phyloP scores from a whole-genome alignment of 1,140 invertebrate species.

The Tetramorium alpestre region DNA sequence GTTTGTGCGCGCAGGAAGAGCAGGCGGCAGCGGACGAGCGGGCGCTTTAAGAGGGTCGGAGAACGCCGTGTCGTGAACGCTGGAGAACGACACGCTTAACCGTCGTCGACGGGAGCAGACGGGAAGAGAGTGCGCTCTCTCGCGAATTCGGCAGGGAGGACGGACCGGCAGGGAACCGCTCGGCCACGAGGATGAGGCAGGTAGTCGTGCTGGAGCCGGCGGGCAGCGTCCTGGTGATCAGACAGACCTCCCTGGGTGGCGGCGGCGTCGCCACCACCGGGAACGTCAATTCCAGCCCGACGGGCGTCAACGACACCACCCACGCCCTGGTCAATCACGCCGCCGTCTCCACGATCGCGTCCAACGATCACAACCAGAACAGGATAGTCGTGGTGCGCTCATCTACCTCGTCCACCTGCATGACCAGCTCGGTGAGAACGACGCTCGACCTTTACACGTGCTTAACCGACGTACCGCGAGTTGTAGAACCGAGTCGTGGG shows the following conservation, averaged over 20 bases:
- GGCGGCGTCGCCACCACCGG: constrained; percentile 74
- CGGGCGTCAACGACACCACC: constrained; percentile 75
- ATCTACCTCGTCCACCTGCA: constrained; percentile 77
- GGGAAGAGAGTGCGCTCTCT: constrained; percentile 59
- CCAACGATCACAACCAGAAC: constrained; percentile 84
- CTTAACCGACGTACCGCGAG: constrained; percentile 8
- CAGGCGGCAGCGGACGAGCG: constrained; percentile 69
- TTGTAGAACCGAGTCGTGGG: not conserved
- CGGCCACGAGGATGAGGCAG: constrained; percentile 79
- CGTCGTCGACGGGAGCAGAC: constrained; percentile 26
- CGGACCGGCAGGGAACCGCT: not conserved
- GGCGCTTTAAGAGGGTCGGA: constrained; percentile 67
- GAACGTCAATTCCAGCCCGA: constrained; percentile 73
- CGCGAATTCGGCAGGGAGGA: constrained; percentile 2
- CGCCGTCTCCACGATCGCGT: constrained; percentile 76
- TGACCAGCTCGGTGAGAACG: constrained; percentile 80
- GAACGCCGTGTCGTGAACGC: constrained; percentile 50
- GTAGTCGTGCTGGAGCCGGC: constrained; percentile 84
- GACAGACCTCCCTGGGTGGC: constrained; percentile 81
- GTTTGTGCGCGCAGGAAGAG: constrained; percentile 69
- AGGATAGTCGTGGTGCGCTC: constrained; percentile 84
- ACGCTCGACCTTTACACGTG: not conserved
- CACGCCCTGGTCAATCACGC: constrained; percentile 74
- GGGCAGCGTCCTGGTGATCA: constrained; percentile 84
- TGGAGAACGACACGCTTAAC: constrained; percentile 70